Evolutionary conservation across 1,140 invertebrate species (phyloP).

Genomic region (Drosophila micromelanica): DNA sequence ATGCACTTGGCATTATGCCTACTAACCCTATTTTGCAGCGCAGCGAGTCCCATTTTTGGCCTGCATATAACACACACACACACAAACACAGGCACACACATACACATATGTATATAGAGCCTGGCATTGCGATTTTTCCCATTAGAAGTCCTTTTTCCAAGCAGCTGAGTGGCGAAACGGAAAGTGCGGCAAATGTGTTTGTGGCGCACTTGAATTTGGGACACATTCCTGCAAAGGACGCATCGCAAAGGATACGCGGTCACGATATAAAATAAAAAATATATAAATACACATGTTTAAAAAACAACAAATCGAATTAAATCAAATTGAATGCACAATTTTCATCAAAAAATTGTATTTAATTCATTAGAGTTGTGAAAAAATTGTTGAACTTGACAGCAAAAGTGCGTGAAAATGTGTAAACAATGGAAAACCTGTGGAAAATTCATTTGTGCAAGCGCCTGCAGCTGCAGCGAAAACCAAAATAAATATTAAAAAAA

Average conservation of each 20-base stretch:
- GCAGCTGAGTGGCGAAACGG: constrained; percentile 70
- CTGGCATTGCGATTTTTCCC: constrained; percentile 56
- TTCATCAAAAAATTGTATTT: not conserved
- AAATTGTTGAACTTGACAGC: not conserved
- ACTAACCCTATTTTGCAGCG: constrained; percentile 84
- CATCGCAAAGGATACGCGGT: constrained; percentile 46
- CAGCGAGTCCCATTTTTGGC: constrained; percentile 82
- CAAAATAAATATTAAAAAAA: constrained; percentile 13
- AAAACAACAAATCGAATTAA: constrained; percentile 1
- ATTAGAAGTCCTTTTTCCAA: constrained; percentile 56
- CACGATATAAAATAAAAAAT: constrained; percentile 14
- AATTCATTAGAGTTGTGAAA: not conserved
- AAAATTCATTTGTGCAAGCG: constrained; percentile 19
- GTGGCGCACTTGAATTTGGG: constrained; percentile 81
- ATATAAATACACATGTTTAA: not conserved
- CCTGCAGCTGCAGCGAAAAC: constrained; percentile 12
- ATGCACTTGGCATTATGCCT: constrained; percentile 84
- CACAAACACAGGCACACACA: constrained; percentile 22
- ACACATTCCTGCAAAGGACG: constrained; percentile 82
- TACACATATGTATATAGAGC: constrained; percentile 13
- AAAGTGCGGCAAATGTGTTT: constrained; percentile 76
- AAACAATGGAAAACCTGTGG: constrained; percentile 50
- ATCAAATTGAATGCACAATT: not conserved
- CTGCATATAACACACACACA: constrained; percentile 41
- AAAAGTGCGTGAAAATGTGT: constrained; percentile 18